A percentile compares a stretch with the other conserved stretches of the same genome.
Conservation (phyloP, 2,797 vertebrate genomes). For the Valencia hispanica region DNA sequence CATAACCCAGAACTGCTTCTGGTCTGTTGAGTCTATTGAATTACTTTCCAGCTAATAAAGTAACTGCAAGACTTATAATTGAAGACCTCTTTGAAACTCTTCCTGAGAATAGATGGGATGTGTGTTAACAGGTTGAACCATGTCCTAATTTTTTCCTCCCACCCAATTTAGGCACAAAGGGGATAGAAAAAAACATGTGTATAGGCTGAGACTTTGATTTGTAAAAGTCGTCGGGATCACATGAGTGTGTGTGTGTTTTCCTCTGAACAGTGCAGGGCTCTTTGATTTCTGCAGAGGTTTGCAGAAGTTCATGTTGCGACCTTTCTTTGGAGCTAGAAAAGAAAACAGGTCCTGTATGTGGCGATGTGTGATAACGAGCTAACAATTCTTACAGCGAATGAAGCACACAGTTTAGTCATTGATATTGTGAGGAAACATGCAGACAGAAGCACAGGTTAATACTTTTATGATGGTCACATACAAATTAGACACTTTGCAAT, state of each 20-base stretch:
- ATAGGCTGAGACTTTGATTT: constrained; percentile 74
- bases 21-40: constrained; percentile 50
- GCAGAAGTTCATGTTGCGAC: constrained; percentile 67
- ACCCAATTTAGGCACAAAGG: constrained; percentile 58
- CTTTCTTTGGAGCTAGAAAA: constrained; percentile 66
- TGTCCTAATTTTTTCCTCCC: constrained; percentile 67
- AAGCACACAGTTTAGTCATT: constrained; percentile 15
- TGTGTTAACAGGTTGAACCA: constrained; percentile 72
- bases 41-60: constrained; percentile 61
- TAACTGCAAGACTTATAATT: constrained; percentile 61
- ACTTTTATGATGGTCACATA: constrained; percentile 4
- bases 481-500: constrained; percentile 4
- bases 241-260: constrained; percentile 72
- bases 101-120: constrained; percentile 61
- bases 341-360: constrained; percentile 28
- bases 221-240: constrained; percentile 68
- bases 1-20: constrained; percentile 66
- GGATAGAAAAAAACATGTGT: constrained; percentile 34
- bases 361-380: constrained; percentile 25
- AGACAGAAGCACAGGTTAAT: constrained; percentile 9
- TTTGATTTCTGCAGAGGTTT: constrained; percentile 82
- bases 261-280: constrained; percentile 71
- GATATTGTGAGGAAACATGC: constrained; percentile 1
- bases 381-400: constrained; percentile 26
- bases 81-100: constrained; percentile 38